Base-by-base conservation (phyloP, 2,113 vertebrate genomes). In the Ondatra zibethicus region DNA sequence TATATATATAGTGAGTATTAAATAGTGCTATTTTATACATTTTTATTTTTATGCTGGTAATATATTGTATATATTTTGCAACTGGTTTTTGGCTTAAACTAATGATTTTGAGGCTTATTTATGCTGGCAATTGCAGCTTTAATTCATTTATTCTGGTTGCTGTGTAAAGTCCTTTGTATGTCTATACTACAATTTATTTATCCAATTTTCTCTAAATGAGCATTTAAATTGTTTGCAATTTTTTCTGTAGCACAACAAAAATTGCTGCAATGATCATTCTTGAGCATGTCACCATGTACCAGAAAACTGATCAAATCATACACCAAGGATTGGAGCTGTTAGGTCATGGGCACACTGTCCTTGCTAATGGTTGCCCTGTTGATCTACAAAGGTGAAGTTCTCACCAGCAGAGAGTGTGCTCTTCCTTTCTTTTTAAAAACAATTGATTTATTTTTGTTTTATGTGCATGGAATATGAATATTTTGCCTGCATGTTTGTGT, bases 161-260 rank as follows among this genome's bases (percentile, higher is more conserved):
- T 95, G 8, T 68, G 47, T 80, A 45, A 96, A 97, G 45, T 55
- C 58, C 29, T 92, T 88, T 95, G 39, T 95, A 95, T 91, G 36
- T 91, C 31, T 68, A 84, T 89, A 81, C 75, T 85, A 61, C 31
- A 95, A 80, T 91, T 77, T 94, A 93, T 97, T 88, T 95, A 84
- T 88, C 25, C 50, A 88, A 13, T 94, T 94, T 93, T 14, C 36
- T 94, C 73, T 95, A 97, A 93, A 89, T 84, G 73, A 97, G 75
- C 82, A 93, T 78, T 93, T 89, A 95, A 93, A 82, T 95, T 94
- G 52, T 93, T 93, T 93, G 36, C 25, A 72, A 29, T 87, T 76
- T 92, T 89, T 84, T 45, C 7, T 31, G 36, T 70, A 23, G 65
- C 50, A 76, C 25, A 92, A 55, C 36, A 82, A 89, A 90, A 86